Evolutionary conservation across 2,888 invertebrate species (phyloP), one percentile per base, ranked within the genome.

Genomic region (Adelphocoris suturalis): DNA sequence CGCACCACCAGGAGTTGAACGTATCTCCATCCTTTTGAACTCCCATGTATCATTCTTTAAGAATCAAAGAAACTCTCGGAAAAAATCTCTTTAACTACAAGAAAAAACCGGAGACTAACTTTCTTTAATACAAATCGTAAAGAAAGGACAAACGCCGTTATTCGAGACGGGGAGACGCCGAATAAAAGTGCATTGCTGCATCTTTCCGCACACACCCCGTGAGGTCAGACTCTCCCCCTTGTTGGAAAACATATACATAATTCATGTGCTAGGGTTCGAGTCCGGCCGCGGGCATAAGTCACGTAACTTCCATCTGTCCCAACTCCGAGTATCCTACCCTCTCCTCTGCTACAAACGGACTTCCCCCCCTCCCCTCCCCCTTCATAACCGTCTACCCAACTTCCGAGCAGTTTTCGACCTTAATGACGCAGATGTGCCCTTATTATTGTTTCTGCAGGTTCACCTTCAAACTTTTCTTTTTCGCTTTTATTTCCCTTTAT

Each of bases 261-360:
- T 82, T 82, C 82, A 82, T 82, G 82, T 82, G 27, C 23, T 11
- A 48, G 82, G 82, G 82, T 47, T 68, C 61, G 68, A 68, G 68
- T 68, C 68, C 23, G 68, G 27, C 68, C 68, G 12, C 19, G 19
- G 85, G 85, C 61, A 85, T 57, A 85, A 85, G 85, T 85, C 85
- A 85, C 85, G 85, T 85, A 85, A 85, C 27, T 52, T 85, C 85
- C 85, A 85, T 85, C 85, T 85, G 61, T 85, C 85, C 85, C 37
- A 85, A 85, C 85, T 85, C 85, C 85, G 28, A 13, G 28, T 16
- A 16, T 28, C 78, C 28, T 37, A 7, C 37, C 37, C 37, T 37
- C 7, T 7, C 76, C 68, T 23, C 68, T 23, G 37, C 13, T 37
- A 47, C 46, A 37, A 46, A 37, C 37, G 46, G 47, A 78, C 78